Percentiles rank a stretch among this genome's conserved stretches.
Evolutionary conservation across 1,140 invertebrate genomes (phyloP).

Genomic region (Caenorhabditis elegans): DNA sequence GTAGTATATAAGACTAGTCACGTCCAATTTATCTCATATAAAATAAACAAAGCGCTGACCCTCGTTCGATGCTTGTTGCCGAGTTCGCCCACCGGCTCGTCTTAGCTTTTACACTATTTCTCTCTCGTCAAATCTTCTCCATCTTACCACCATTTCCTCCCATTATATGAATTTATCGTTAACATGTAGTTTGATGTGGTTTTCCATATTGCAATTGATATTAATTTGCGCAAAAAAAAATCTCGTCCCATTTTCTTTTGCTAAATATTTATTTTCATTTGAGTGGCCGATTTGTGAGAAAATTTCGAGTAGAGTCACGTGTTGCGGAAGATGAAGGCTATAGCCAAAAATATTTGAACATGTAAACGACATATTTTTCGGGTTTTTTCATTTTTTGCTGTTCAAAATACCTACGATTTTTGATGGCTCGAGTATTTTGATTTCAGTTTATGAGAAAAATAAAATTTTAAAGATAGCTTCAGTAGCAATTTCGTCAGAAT

Average conservation of each 20-base stretch:
- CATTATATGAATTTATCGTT: too few species aligned
- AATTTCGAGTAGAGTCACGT: neutral
- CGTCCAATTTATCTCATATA: too few species aligned
- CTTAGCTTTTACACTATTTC: slow-evolving; percentile 13
- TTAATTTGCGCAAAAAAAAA: too few species aligned
- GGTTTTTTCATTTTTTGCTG: neutral
- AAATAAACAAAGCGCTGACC: slow-evolving; percentile 12
- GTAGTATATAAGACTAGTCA: too few species aligned
- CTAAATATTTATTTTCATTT: slow-evolving; percentile 17
- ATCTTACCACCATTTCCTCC: neutral
- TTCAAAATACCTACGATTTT: neutral
- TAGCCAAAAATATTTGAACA: slow-evolving; percentile 20
- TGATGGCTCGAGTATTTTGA: neutral
- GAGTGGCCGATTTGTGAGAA: neutral
- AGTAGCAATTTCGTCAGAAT: too few species aligned
- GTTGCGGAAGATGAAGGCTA: neutral
- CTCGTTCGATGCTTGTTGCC: neutral
- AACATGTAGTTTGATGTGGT: too few species aligned
- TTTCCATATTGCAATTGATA: too few species aligned
- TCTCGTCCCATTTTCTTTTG: too few species aligned
- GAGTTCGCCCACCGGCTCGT: neutral
- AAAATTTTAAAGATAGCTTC: too few species aligned
- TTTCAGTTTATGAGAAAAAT: too few species aligned
- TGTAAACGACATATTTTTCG: neutral
- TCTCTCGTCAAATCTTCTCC: neutral